Base-by-base conservation (phyloP, 2,113 vertebrate genomes). In the Seriola dumerili region DNA sequence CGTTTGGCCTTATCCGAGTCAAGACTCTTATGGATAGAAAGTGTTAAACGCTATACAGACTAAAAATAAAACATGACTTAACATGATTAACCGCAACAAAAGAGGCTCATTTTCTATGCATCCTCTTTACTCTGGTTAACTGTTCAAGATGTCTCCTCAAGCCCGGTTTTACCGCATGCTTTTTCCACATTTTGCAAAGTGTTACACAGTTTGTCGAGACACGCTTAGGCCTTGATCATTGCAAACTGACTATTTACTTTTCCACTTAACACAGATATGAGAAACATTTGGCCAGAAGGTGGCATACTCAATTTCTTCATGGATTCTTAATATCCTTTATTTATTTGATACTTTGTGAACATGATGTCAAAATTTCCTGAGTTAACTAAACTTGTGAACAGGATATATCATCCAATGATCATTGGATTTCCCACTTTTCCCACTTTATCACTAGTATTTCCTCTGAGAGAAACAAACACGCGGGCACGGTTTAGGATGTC, bases 121-220 rank as follows among this genome's bases (percentile, higher is more conserved):
- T 65, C 55, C 42, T 44, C 38, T 34, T 58, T 32, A 21, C 14
- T 48, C 29, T 29, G 29, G 29, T 29, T 4, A 48, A 44, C 42
- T 44, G 12, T 44, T 46, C 19, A 42, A 48, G 19, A 42, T 62
- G 40, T 25, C 13, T 44, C 38, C 4, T 7, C 48, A 5, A 11
- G 42, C 1, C 4, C 9, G 38, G 19, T 38, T 62, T 23, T 7
- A 29, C 6, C 25, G 52, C 52, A 32, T 2, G 17, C 19, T 8
- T 64, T 57, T 9, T 32, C 29, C 11, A n/a, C 32, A n/a, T 16
- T 54, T 68, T 79, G 19, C 32, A 67, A 54, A 81, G 65, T 79
- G 83, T 74, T 85, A 2, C 83, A 65, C 87, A 83, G 87, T 89
- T 90, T 85, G 87, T 62, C 46, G 90, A 86, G 76, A 90, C 74